phyloP scores from a whole-genome alignment of 2,888 invertebrate species.

The Apocheima hispidaria region DNA sequence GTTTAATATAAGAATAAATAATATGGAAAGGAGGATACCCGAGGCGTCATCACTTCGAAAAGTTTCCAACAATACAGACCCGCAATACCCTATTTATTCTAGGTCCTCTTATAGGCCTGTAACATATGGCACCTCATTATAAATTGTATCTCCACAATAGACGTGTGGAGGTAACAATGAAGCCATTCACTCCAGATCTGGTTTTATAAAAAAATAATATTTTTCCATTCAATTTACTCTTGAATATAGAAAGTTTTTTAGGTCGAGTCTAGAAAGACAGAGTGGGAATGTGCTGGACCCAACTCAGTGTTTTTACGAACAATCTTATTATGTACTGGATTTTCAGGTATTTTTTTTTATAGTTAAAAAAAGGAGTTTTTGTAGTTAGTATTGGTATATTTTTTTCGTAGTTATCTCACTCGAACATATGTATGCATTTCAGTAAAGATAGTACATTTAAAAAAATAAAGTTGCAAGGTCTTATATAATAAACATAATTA shows the following conservation, averaged over 20 bases:
- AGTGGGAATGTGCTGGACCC: neutral
- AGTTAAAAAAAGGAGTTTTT: too few species aligned
- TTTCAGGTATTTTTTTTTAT: too few species aligned
- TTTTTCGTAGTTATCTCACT: too few species aligned
- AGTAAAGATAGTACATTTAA: too few species aligned
- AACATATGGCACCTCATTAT: constrained; percentile 60
- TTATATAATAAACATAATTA: too few species aligned
- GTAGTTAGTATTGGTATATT: too few species aligned
- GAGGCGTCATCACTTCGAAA: constrained; percentile 4
- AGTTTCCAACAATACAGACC: constrained; percentile 21
- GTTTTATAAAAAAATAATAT: constrained; percentile 44
- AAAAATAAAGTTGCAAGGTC: too few species aligned
- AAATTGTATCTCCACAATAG: constrained; percentile 60
- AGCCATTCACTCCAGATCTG: constrained; percentile 60
- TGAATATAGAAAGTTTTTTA: constrained; percentile 39
- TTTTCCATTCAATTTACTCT: constrained; percentile 51
- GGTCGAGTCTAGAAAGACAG: constrained; percentile 7
- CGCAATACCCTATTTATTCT: constrained; percentile 31
- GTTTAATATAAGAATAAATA: too few species aligned
- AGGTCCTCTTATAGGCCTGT: constrained; percentile 28
- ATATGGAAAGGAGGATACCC: too few species aligned
- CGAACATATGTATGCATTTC: too few species aligned
- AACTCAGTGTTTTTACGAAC: neutral
- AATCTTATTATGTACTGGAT: too few species aligned
- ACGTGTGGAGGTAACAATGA: constrained; percentile 64